Evolutionary conservation across 2,888 invertebrate genomes (phyloP), one percentile per base, ranked within the genome.

Genomic region (Clepsis dumicolana): DNA sequence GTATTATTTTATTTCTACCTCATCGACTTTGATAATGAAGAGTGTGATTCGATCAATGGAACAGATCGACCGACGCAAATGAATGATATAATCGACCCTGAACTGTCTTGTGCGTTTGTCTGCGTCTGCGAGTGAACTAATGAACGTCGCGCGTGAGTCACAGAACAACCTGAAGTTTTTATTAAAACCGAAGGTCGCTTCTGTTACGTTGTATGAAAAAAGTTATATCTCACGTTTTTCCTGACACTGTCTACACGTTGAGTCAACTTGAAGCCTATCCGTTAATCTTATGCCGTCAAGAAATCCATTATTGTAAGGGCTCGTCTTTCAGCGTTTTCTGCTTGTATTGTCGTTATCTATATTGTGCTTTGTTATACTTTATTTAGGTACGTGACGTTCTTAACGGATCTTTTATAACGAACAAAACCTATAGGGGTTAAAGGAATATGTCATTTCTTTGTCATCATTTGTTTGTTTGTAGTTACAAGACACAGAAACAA

Each of bases 1-100:
- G n/a, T 4, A 41, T 41, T 41, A 41, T n/a, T n/a, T 1, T 4
- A n/a, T 41, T 41, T 41, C n/a, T n/a, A n/a, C 4, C 4, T 44
- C 5, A 8, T 44, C 16, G 16, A 44, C 16, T 44, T 16, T 44
- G 1, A 5, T 44, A 27, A 41, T 18, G 4, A 60, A 52, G 18
- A 48, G 44, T 14, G n/a, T 24, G 41, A 60, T 21, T 48, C 21
- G 29, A 60, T 65, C 41, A 60, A 50, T 60, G 60, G 60, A 60
- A 65, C 50, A 54, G 53, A 54, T 63, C 38, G 60, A 53, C 41
- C 52, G 53, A 54, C 53, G 60, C 53, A 24, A 61, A 54, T 54
- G 25, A 61, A 60, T 53, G 44, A 14, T 32, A 32, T 48, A 21
- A 14, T 16, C 16, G 61, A 25, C 65, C 65, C 61, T 66, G 65